Evolutionary conservation across 2,888 invertebrate species (phyloP).

Genomic region (Rhagonycha fulva): DNA sequence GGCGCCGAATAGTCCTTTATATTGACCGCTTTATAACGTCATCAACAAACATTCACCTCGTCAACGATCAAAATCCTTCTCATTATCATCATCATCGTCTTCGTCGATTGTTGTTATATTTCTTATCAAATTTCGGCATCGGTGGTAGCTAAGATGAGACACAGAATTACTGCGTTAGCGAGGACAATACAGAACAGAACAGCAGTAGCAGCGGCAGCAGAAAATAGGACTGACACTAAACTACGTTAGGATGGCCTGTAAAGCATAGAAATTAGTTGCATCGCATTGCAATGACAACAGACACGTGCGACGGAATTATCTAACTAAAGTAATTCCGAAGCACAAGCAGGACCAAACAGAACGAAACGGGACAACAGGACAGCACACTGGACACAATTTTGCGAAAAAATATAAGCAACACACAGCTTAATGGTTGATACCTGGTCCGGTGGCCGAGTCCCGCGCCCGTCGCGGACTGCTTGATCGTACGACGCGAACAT

Average conservation of each 20-base stretch:
- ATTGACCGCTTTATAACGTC: slow-evolving; percentile 6
- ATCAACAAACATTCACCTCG: slow-evolving; percentile 14
- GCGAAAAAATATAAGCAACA: slow-evolving; percentile 40
- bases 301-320: slow-evolving; percentile 29
- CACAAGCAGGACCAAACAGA: slow-evolving; percentile 34
- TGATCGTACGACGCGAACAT: slow-evolving; percentile 40
- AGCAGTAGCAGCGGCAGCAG: slow-evolving; percentile 26
- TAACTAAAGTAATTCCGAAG: slow-evolving; percentile 13
- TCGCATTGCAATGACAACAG: slow-evolving; percentile 22
- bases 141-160: slow-evolving; percentile 13
- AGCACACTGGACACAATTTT: slow-evolving; percentile 36
- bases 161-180: slow-evolving; percentile 26
- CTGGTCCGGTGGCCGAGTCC: slow-evolving; percentile 43
- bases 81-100: not conserved
- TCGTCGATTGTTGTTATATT: slow-evolving; percentile 4
- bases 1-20: slow-evolving; percentile 14
- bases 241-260: slow-evolving; percentile 37
- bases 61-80: not conserved
- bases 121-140: slow-evolving; percentile 20
- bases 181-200: slow-evolving; percentile 36
- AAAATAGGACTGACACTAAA: slow-evolving; percentile 34
- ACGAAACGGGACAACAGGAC: slow-evolving; percentile 39
- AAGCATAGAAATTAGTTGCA: slow-evolving; percentile 38
- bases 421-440: slow-evolving; percentile 39
- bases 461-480: slow-evolving; percentile 47